A percentile compares a stretch with the other conserved stretches of the same genome.
Evolutionary conservation across 2,113 vertebrate genomes (phyloP).

Genomic region (Panthera tigris): DNA sequence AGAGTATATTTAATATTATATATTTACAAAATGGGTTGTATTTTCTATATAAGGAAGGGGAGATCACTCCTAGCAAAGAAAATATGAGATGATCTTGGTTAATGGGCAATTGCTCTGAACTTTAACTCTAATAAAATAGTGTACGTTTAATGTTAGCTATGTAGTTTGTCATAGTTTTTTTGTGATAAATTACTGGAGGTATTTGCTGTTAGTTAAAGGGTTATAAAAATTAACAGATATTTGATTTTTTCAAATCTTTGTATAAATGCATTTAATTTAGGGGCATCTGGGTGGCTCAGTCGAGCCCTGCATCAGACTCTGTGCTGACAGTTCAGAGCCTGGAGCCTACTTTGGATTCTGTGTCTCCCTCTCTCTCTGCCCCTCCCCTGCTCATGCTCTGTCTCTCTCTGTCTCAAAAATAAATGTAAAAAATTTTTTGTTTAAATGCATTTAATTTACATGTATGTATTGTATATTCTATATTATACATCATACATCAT

Average conservation of each 20-base stretch:
- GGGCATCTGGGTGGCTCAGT: too few relatives aligned
- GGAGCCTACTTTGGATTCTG: too few relatives aligned
- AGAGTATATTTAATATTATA: not conserved
- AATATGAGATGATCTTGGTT: not conserved
- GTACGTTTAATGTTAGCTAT: not conserved
- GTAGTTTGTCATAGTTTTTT: not conserved
- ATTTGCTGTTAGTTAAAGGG: not conserved
- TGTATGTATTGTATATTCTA: not conserved
- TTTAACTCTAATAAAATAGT: not conserved
- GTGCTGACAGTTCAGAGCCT: too few relatives aligned
- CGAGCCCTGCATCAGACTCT: too few relatives aligned
- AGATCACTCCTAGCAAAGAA: not conserved
- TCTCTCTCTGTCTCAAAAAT: too few relatives aligned
- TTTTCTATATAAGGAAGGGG: not conserved
- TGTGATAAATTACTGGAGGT: not conserved
- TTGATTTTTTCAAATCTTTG: not conserved
- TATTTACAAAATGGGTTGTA: not conserved
- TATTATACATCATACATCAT: not conserved
- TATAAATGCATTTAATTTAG: not conserved
- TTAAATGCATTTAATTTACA: not conserved
- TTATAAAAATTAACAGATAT: not conserved
- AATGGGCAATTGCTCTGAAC: not conserved
- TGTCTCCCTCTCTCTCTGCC: too few relatives aligned
- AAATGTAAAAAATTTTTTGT: not conserved
- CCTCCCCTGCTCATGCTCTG: too few relatives aligned